Percentiles rank a stretch among this genome's conserved stretches.
Evolutionary conservation across 2,113 vertebrate genomes (phyloP).

Genomic region (Planiliza haematocheilus): DNA sequence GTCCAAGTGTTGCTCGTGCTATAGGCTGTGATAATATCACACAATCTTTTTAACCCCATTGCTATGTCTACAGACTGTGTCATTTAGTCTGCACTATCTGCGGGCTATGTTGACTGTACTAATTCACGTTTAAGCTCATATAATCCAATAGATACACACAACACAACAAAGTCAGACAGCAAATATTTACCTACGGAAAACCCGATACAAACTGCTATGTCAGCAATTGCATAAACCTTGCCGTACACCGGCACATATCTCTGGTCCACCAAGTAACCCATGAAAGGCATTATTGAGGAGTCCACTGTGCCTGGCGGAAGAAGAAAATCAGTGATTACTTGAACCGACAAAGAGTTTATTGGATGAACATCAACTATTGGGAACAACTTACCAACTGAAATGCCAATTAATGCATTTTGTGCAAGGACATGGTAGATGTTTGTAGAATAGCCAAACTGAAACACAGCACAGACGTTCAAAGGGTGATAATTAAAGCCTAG

Average conservation of each 20-base stretch:
- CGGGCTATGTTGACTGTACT: too few relatives aligned
- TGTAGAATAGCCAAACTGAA: slow-evolving; percentile 32
- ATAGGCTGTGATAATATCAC: too few relatives aligned
- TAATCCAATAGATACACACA: too few relatives aligned
- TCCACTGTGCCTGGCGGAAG: slow-evolving; percentile 18
- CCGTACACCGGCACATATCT: slow-evolving; percentile 23
- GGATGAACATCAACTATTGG: too few relatives aligned
- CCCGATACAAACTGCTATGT: slow-evolving; percentile 16
- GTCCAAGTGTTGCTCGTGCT: too few relatives aligned
- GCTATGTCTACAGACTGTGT: too few relatives aligned
- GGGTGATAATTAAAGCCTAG: too few relatives aligned
- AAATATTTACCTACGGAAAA: slow-evolving; percentile 12
- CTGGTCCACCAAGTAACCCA: slow-evolving; percentile 30
- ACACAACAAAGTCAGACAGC: too few relatives aligned
- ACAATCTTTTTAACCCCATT: too few relatives aligned
- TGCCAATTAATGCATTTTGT: slow-evolving; percentile 19
- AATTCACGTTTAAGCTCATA: too few relatives aligned
- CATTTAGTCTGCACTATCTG: too few relatives aligned
- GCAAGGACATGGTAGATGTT: neutral
- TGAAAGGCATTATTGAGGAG: slow-evolving; percentile 17
- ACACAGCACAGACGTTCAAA: neutral
- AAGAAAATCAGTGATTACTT: neutral
- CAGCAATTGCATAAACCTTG: slow-evolving; percentile 25
- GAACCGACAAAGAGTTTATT: neutral
- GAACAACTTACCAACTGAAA: slow-evolving; percentile 20